phyloP scores from a whole-genome alignment of 1,140 invertebrate species.

The Diuraphis noxia region DNA sequence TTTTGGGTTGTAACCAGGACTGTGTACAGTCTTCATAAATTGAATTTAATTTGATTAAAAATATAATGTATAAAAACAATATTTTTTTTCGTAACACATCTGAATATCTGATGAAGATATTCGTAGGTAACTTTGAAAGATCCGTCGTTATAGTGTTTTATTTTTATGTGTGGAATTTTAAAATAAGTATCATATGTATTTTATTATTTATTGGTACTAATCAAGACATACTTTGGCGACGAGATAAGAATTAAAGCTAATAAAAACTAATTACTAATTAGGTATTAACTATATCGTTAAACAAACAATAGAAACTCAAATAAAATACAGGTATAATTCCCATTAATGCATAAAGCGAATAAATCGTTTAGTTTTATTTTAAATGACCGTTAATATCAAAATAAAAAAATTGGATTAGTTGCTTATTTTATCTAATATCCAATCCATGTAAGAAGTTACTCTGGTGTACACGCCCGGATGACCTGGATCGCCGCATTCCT shows the following conservation, averaged over 20 bases:
- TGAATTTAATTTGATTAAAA: no score
- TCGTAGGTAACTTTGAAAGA: neutral
- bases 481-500: slow-evolving; percentile 71
- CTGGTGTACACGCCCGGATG: slow-evolving; percentile 79
- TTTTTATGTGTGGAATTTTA: neutral
- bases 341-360: neutral
- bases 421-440: slow-evolving; percentile 60
- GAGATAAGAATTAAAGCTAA: no score
- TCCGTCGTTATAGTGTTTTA: neutral
- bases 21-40: no score
- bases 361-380: neutral
- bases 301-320: neutral
- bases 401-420: neutral
- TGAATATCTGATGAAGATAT: neutral
- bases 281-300: neutral
- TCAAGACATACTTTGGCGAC: neutral
- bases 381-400: neutral
- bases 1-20: no score
- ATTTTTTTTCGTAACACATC: neutral
- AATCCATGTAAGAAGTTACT: slow-evolving; percentile 69
- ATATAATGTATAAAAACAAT: neutral
- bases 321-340: neutral
- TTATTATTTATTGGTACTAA: neutral
- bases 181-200: no score
- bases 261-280: neutral